Base-by-base conservation (phyloP, 2,888 invertebrate species). In the Ctena decussata region DNA sequence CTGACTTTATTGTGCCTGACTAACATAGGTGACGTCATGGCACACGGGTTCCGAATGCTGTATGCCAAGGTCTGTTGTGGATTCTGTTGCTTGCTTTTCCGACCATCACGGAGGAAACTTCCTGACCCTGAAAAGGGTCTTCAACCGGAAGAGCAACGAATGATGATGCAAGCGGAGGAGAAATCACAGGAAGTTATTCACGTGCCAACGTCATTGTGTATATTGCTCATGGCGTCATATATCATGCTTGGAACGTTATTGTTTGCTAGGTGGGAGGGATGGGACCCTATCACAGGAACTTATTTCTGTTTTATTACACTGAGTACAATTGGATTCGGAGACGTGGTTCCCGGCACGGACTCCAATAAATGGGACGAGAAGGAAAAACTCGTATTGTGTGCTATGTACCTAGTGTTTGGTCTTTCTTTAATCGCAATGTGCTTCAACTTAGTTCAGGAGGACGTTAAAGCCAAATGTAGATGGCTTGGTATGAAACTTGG, bases 41-140 rank as follows among this genome's bases (percentile, higher is more conserved):
- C 95, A n/a, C 93, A 94, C n/a, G 94, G 95, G 46, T 95, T 95
- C 91, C 91, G 95, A 46, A 89, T 97, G 93, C 97, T 97, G 82
- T 97, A 97, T 93, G 92, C 93, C 21, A 94, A 94, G 84, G 91
- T 95, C 30, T 95, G 94, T 82, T 95, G 95, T 84, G 95, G 95
- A 0, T 78, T 95, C 30, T 95, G 94, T 79, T 94, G 94, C 84
- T 83, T 92, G 49, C 82, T 93, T 37, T 94, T 94, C 89, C 90
- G 91, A 41, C 93, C 92, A 5, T 75, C 90, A 21, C 83, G 93
- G 41, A 82, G 91, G 44, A 82, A 90, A 49, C 88, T 91, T 32
- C 89, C 89, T 1, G 94, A 94, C 79, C 89, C 92, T 0, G 93
- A 93, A 84, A 93, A 92, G 71, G 93, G 93, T 21, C 75, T 93